Evolutionary conservation across 2,888 invertebrate species (phyloP), one percentile per base, ranked within the genome.

Genomic region (Strigamia crassipes): DNA sequence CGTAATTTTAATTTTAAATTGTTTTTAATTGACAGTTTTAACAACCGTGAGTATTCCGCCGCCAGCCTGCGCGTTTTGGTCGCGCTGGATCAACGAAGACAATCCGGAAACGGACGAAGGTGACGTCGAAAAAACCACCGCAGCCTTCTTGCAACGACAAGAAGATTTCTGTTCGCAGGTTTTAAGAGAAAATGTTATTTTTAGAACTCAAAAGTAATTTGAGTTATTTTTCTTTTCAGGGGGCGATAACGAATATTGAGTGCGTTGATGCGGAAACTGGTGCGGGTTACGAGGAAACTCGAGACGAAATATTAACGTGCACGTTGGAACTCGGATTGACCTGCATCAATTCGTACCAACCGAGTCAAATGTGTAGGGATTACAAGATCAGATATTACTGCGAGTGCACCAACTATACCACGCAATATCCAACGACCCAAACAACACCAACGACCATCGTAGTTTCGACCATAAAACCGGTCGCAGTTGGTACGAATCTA

Each of bases 361-460:
- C 83, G 1, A 83, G 83, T 41, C 83, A 84, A 6, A 82, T 81
- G 21, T 86, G 86, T 82, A 81, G 83, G 27, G 86, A 86, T 83
- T 86, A 86, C 83, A 85, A 86, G 81, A 86, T 86, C 42, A 83
- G 86, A 83, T 86, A 86, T 82, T 86, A 84, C 83, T 86, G 86
- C 83, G 82, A 84, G 31, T 86, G 86, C 83, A 85, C 86, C 85
- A 82, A 46, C 46, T 46, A 46, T 5, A 13, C 46, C 3, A 86
- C 84, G 81, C 86, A 87, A 9, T 38, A 38, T 6, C 38, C 38
- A 6, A 38, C 38, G 10, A 38, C 38, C 0, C 38, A 38, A 8
- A 86, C 87, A 4, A 89, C 89, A n/a, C 90, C 91, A 41, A 61
- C 66, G 34, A 80, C 83, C 8, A 83, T 78, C 13, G 83, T 82